A percentile compares a stretch with the other conserved stretches of the same genome.
Conservation (phyloP, 2,113 vertebrate genomes). For the Labeo catla region DNA sequence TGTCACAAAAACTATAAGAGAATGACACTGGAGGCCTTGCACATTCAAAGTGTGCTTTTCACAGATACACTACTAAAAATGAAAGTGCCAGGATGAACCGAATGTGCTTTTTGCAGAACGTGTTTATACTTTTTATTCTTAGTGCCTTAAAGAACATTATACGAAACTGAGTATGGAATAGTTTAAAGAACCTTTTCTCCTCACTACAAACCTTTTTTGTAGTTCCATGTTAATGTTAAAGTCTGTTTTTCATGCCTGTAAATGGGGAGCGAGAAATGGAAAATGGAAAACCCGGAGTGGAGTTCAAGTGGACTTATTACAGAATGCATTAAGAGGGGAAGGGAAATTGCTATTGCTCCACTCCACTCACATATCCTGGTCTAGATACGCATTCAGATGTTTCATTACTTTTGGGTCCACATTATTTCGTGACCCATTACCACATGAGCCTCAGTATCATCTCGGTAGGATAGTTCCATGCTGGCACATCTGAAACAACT, state of each 20-base stretch:
- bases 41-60: too few relatives aligned
- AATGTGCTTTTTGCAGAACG: too few relatives aligned
- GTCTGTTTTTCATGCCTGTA: not conserved
- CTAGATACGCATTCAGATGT: not conserved
- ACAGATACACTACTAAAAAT: too few relatives aligned
- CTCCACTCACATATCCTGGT: not conserved
- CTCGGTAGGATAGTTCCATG: not conserved
- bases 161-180: not conserved
- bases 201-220: not conserved
- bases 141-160: not conserved
- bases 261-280: not conserved
- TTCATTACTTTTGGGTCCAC: slow-evolving; percentile 10
- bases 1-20: too few relatives aligned
- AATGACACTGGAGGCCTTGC: too few relatives aligned
- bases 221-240: not conserved
- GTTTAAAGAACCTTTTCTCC: not conserved
- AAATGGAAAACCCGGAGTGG: slow-evolving; percentile 14
- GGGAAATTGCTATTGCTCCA: slow-evolving; percentile 19
- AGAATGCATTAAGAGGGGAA: slow-evolving; percentile 6
- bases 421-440: not conserved
- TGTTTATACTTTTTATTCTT: too few relatives aligned
- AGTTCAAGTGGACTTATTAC: slow-evolving; percentile 11
- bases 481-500: not conserved
- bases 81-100: too few relatives aligned
- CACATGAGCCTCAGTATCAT: not conserved